Evolutionary conservation across 2,113 vertebrate genomes (phyloP), one percentile per base, ranked within the genome.

Genomic region (Malurus cyaneus): DNA sequence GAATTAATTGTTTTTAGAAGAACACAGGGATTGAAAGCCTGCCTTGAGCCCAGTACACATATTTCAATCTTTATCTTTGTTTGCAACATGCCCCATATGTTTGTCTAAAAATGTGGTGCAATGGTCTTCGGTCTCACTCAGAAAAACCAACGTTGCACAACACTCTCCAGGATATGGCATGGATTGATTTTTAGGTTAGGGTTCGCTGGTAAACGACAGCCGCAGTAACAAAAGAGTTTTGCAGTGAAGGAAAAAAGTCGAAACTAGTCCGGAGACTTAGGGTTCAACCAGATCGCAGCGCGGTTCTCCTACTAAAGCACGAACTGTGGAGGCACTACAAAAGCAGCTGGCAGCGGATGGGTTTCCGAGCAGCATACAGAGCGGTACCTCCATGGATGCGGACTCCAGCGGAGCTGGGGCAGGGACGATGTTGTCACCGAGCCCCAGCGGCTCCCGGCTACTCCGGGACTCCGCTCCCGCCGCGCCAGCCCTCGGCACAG

Each of bases 351-450:
- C 21, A 32, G 28, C 0, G 0, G 21, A 1, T 3, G 41, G 5
- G 0, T 8, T 19, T 6, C 4, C 8, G 36, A 26, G 66, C 2
- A 14, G 19, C 2, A 1, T 0, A 0, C 11, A 0, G 39, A 7
- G 7, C 56, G 2, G 3, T 0, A 2, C 2, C 17, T 2, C 11
- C 19, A 1, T 0, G 44, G 62, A 7, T 2, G 8, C 0, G 46
- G 7, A 10, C 0, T 6, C 14, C 0, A 17, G 2, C 25, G 7
- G 28, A 8, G 47, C 59, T 2, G 12, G 29, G 12, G 7, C 1
- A 2, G 6, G 1, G 5, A 3, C 0, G 24, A 0, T 0, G 14
- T 0, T 20, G 31, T 2, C 73, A 8, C 46, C 5, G 26, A 31
- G 19, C 0, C 2, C 21, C 9, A 14, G 49, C 1, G 14, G 54